Base-by-base conservation (phyloP, 2,113 vertebrate species). In the Anguilla rostrata region DNA sequence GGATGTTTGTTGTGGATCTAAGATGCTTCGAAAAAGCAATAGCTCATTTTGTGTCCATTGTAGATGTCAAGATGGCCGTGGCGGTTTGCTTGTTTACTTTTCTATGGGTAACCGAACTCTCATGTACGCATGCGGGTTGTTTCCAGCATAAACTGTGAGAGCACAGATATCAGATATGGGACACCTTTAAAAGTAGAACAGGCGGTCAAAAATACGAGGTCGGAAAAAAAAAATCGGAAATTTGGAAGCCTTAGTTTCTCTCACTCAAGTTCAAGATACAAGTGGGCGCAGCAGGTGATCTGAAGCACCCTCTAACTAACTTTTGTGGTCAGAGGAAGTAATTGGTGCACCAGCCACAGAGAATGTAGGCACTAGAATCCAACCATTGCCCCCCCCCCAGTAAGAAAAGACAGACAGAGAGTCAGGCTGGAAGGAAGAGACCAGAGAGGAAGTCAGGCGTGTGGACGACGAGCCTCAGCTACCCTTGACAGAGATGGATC, bases 401-500 rank as follows among this genome's bases (percentile, higher is more conserved):
- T 18, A n/a, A 83, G 49, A n/a, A 34, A 60, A 40, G 18, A 57
- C 53, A 60, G 26, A 34, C 53, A 63, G 82, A 39, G n/a, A 14
- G 11, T 1, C n/a, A 34, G 71, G n/a, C 18, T 5, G 71, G 60
- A 26, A 75, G 71, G n/a, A 34, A 75, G 26, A 5, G 56, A n/a
- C 9, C 71, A 75, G 26, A n/a, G n/a, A 29, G n/a, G 60, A 26
- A 34, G n/a, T 12, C 2, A 75, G 39, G 82, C 34, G 29, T 40
- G 57, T 11, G 26, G 82, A 83, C 57, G 15, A 29, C 39, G 43
- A 40, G 34, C 39, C 82, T 60, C 43, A 40, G 26, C 29, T 40
- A 39, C 56, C 56, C 57, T 16, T 83, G 82, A 83, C 82, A 83
- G 29, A 39, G 39, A 60, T 63, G 43, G 82, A 46, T 41, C 14